Evolutionary conservation across 1,140 invertebrate genomes (phyloP), one percentile per base, ranked within the genome.

Genomic region (Zaprionus ghesquierei): DNA sequence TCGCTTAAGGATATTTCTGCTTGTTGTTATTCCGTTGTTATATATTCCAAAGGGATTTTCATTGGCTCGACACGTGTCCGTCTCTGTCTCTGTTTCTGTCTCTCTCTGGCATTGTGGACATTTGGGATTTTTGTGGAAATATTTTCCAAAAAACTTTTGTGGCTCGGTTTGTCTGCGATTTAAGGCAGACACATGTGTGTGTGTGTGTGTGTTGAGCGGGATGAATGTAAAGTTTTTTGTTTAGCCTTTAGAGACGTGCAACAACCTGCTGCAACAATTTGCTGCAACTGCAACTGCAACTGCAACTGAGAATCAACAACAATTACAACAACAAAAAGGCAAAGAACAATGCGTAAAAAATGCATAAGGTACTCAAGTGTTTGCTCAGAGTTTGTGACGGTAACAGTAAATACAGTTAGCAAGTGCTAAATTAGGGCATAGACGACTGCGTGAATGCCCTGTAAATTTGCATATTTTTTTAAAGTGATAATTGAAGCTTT

Each of bases 281-380:
- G 44, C 62, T 56, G 56, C 79, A 81, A 60, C 64, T 70, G n/a
- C n/a, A n/a, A n/a, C n/a, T n/a, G n/a, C n/a, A n/a, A n/a, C n/a
- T n/a, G n/a, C n/a, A n/a, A n/a, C n/a, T n/a, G n/a, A n/a, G 73
- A 74, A 85, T 77, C 65, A 85, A 69, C 41, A 49, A 31, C 58
- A 60, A 61, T 13, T 50, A 51, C 62, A 59, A 35, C 46, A 60
- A 70, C 38, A 63, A 29, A 46, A 50, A 63, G 59, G 64, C 35
- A 60, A 23, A 46, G 44, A 70, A 75, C 79, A 82, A 72, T 65
- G 80, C 59, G 60, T 74, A 51, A 76, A 79, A 89, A 89, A 89
- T 77, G 84, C 73, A 82, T 87, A 58, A 72, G 77, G 79, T 79
- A 69, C 79, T 82, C 69, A 84, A 87, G 79, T 77, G 76, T 70